These are phyloP conservation scores for Plecturocebus donacophilus DNA, from an alignment of 2,113 vertebrate species.

Conservation along the genomic window DNA sequence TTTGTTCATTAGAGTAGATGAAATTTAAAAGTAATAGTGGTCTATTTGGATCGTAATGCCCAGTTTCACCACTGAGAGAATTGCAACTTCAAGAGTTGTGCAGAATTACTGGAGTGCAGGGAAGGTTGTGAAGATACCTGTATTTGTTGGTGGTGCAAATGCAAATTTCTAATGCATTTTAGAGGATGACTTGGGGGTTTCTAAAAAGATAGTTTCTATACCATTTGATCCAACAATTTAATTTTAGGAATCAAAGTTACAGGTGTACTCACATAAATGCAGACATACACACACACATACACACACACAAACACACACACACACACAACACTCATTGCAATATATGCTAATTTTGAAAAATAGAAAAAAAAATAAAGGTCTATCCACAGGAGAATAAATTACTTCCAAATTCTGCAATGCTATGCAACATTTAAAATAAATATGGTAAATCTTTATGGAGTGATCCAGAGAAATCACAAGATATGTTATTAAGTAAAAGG, in stretches of 20 bases:
- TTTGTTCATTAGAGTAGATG: background rate
- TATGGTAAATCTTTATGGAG: background rate
- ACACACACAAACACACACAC: background rate
- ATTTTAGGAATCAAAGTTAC: background rate
- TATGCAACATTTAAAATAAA: background rate
- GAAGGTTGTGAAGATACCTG: background rate
- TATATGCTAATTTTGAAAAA: background rate
- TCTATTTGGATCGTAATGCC: background rate
- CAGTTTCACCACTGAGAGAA: background rate
- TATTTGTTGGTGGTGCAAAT: background rate
- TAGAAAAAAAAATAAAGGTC: background rate
- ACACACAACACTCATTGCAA: background rate
- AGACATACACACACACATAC: background rate
- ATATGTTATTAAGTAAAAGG: conserved; percentile 10
- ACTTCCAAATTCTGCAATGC: background rate
- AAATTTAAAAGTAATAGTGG: background rate
- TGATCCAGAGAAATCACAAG: background rate
- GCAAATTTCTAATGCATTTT: background rate
- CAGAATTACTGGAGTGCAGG: background rate
- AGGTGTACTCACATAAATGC: background rate
- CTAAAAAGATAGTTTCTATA: background rate
- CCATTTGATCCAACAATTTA: background rate
- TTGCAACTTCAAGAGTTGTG: background rate
- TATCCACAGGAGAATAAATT: background rate
- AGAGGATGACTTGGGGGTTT: background rate